Evolutionary conservation across 2,888 invertebrate species (phyloP).

Genomic region (Standfussiana lucernea): DNA sequence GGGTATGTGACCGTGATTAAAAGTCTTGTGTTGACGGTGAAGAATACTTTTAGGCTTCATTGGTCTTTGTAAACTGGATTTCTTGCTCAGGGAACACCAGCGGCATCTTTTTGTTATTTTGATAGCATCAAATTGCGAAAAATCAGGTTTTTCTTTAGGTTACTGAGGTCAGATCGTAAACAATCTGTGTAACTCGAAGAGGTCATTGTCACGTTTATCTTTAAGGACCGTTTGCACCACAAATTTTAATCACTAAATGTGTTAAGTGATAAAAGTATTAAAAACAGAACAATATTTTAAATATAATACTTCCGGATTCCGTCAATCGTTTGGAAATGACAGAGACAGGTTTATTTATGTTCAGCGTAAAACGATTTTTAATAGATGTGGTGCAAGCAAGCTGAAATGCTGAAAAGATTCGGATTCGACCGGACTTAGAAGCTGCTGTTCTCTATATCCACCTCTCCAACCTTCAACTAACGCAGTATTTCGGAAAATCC

Average conservation of each 20-base stretch:
- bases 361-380: not conserved
- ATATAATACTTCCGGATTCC: too few species aligned
- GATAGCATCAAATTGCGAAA: constrained; percentile 43
- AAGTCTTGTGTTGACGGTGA: not conserved
- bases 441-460: not conserved
- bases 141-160: constrained; percentile 43
- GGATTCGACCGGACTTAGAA: not conserved
- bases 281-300: too few species aligned
- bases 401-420: not conserved
- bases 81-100: constrained; percentile 6
- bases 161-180: not conserved
- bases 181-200: not conserved
- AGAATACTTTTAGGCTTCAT: not conserved
- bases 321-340: not conserved
- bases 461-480: not conserved
- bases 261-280: not conserved
- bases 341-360: not conserved
- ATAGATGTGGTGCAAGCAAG: not conserved
- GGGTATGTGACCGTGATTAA: not conserved
- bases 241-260: not conserved
- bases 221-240: not conserved
- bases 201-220: constrained; percentile 14
- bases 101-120: constrained; percentile 42
- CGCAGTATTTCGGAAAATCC: not conserved
- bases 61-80: constrained; percentile 2